phyloP scores from a whole-genome alignment of 1,140 invertebrate species.

The Lucilia sericata region DNA sequence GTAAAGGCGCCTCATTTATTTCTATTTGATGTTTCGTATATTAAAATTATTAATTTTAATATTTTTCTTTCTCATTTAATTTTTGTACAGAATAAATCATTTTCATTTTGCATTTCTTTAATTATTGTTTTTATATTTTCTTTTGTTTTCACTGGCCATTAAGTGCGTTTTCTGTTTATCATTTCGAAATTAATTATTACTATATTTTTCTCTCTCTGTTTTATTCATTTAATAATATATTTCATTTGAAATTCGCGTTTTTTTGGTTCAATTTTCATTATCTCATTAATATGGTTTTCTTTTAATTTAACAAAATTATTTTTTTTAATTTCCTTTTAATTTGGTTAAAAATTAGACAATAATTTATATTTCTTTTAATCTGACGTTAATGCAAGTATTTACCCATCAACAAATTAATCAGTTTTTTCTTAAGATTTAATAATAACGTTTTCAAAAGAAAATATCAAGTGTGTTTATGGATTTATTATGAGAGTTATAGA shows the following conservation, averaged over 20 bases:
- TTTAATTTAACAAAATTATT: not conserved
- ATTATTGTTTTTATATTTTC: conserved; percentile 28
- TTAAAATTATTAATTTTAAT: not conserved
- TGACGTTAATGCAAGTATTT: not conserved
- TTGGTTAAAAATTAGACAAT: not conserved
- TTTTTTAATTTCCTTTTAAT: not conserved
- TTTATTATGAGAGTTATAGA: not conserved
- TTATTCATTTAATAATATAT: not conserved
- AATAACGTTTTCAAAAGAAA: not conserved
- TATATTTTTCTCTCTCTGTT: not conserved
- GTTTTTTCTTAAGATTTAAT: not conserved
- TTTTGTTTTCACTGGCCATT: not conserved
- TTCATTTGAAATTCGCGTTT: not conserved
- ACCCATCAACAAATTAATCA: not conserved
- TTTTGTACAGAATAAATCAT: conserved; percentile 10
- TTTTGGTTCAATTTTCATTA: not conserved
- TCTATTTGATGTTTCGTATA: not conserved
- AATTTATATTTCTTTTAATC: not conserved
- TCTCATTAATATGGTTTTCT: not conserved
- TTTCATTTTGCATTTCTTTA: conserved; percentile 21
- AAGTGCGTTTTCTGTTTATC: not conserved
- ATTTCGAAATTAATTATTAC: conserved; percentile 6
- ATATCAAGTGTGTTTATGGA: not conserved
- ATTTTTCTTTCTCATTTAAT: not conserved
- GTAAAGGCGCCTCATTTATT: not conserved